These are phyloP conservation scores for Galerucella calmariensis DNA, from an alignment of 2,888 invertebrate genomes.

Conservation along the genomic window DNA sequence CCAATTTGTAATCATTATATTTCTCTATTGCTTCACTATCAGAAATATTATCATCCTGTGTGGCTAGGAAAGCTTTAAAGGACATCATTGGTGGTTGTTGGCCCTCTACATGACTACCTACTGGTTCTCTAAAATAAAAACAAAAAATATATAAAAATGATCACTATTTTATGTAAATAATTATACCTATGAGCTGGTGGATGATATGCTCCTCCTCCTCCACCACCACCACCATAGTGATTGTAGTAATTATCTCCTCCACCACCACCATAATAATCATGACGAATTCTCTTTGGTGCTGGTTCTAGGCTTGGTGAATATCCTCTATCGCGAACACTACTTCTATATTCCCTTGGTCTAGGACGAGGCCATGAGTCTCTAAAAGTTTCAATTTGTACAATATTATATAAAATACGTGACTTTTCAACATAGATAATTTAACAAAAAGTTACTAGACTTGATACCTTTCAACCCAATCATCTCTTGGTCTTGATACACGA, in stretches of 20 bases:
- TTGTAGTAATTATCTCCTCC: constrained; percentile 61
- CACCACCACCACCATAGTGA: constrained; percentile 54
- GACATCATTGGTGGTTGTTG: constrained; percentile 97
- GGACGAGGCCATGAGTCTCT: constrained; percentile 79
- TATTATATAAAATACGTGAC: neutral
- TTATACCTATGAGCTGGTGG: constrained; percentile 67
- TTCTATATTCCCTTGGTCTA: constrained; percentile 82
- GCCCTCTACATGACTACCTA: constrained; percentile 61
- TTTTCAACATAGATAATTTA: too few relatives aligned
- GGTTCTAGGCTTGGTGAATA: constrained; percentile 83
- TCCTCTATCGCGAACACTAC: constrained; percentile 73
- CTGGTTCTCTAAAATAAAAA: constrained; percentile 67
- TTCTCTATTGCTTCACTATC: constrained; percentile 96
- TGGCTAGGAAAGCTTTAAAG: constrained; percentile 94
- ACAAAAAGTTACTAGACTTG: neutral
- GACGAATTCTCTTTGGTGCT: constrained; percentile 80
- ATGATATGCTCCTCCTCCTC: constrained; percentile 56
- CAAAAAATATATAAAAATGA: constrained; percentile 59
- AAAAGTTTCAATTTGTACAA: constrained; percentile 28
- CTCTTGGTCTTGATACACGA: constrained; percentile 74
- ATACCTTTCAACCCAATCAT: constrained; percentile 82
- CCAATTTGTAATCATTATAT: constrained; percentile 98
- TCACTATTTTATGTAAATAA: neutral
- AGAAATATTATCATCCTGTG: constrained; percentile 97
- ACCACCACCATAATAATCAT: constrained; percentile 61